These are phyloP conservation scores for Myotis brandtii DNA, from an alignment of 2,113 vertebrate genomes.

Conservation along the genomic window DNA sequence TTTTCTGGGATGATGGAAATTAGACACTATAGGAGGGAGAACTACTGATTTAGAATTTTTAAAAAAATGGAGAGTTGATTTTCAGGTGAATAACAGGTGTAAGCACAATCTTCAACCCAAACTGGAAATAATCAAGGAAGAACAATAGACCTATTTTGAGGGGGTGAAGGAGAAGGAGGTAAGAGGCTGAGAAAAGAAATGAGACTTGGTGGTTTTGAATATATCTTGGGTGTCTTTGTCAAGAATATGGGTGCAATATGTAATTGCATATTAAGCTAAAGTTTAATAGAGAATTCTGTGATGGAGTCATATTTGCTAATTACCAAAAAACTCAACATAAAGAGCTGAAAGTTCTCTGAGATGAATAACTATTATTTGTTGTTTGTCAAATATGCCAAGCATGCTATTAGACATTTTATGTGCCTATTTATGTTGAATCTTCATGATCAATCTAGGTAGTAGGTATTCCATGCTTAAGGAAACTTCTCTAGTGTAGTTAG, in stretches of 20 bases:
- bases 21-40: not conserved
- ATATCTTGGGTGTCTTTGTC: not conserved
- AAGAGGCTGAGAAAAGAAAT: not conserved
- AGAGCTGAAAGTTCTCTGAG: not conserved
- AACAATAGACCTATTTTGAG: not conserved
- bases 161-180: accelerated
- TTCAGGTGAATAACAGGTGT: not conserved
- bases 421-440: not conserved
- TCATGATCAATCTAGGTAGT: not conserved
- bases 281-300: not conserved
- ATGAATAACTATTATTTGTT: not conserved
- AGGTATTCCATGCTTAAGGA: not conserved
- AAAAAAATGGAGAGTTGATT: not conserved
- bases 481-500: not conserved
- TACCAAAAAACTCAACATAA: not conserved
- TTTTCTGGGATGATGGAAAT: not conserved
- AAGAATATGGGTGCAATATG: not conserved
- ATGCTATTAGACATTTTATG: not conserved
- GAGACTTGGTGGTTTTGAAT: not conserved
- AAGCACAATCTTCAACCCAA: not conserved
- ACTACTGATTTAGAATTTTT: not conserved
- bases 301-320: not conserved
- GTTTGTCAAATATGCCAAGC: not conserved
- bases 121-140: not conserved
- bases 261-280: not conserved